A percentile compares a stretch with the other conserved stretches of the same genome.
Evolutionary conservation across 2,888 invertebrate genomes (phyloP).

Genomic region (Rotaria socialis): DNA sequence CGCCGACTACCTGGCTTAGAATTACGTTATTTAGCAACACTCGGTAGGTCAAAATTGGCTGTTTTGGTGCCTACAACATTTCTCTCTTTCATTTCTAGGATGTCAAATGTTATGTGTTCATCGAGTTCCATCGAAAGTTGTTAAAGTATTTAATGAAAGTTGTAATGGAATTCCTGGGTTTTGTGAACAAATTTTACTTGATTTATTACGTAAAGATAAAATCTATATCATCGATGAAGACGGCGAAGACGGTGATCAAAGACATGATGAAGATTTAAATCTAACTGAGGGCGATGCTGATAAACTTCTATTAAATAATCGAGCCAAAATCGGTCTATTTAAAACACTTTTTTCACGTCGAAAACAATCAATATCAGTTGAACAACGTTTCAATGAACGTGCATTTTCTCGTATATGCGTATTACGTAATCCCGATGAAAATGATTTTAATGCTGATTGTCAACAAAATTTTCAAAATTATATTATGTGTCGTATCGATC

Average conservation of each 20-base stretch:
- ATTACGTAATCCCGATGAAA: not conserved
- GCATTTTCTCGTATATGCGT: not conserved
- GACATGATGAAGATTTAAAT: not conserved
- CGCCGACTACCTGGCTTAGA: conserved; percentile 3
- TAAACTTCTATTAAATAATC: not conserved
- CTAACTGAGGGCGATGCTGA: not conserved
- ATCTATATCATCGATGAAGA: not conserved
- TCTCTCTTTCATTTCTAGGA: not conserved
- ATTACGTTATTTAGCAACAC: not conserved
- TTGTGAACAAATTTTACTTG: conserved; percentile 26
- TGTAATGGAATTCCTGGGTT: conserved; percentile 32
- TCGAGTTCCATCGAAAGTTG: not conserved
- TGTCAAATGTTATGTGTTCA: conserved; percentile 29
- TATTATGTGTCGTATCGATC: conserved; percentile 33
- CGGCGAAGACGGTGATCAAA: not conserved
- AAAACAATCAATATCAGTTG: too few species aligned
- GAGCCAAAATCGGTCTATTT: not conserved
- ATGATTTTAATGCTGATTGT: not conserved
- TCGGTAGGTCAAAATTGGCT: not conserved
- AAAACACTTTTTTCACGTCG: conserved; percentile 7
- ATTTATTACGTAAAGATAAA: conserved; percentile 11
- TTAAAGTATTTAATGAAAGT: conserved; percentile 9
- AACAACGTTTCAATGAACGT: not conserved
- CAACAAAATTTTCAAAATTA: conserved; percentile 36
- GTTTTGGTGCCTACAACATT: not conserved